Evolutionary conservation across 2,888 invertebrate genomes (phyloP).

Genomic region (Theodoxus fluviatilis): DNA sequence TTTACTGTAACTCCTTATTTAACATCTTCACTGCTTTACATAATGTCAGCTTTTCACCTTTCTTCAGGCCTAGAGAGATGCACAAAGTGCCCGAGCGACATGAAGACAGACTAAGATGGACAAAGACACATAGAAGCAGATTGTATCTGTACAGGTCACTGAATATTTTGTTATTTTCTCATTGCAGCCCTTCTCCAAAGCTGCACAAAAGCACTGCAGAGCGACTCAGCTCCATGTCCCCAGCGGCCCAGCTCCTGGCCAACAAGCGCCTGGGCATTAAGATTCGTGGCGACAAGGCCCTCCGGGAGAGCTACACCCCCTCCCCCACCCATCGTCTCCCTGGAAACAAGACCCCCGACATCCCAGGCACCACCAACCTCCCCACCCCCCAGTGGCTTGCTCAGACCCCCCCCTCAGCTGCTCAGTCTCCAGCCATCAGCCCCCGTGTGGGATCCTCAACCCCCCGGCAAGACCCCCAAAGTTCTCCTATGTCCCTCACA

Average conservation of each 20-base stretch:
- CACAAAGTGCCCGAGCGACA: no score
- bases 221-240: conserved; percentile 88
- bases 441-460: conserved; percentile 34
- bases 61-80: no score
- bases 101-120: no score
- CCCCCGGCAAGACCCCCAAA: conserved; percentile 48
- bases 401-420: no score
- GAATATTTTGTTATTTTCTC: conserved; percentile 26
- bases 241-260: conserved; percentile 89
- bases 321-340: conserved; percentile 63
- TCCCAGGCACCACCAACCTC: conserved; percentile 40
- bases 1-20: no score
- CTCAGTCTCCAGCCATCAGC: no score
- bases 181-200: conserved; percentile 52
- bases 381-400: conserved; percentile 32
- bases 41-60: no score
- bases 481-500: conserved; percentile 72
- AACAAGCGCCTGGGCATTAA: conserved; percentile 74
- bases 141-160: no score
- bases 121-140: no score
- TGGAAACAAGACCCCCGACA: conserved; percentile 49
- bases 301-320: conserved; percentile 71
- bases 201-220: conserved; percentile 71
- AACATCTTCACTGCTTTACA: no score
- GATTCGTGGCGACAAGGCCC: conserved; percentile 68